Evolutionary conservation across 2,797 vertebrate genomes (phyloP), one percentile per base, ranked within the genome.

Genomic region (Distichodus sexfasciatus): DNA sequence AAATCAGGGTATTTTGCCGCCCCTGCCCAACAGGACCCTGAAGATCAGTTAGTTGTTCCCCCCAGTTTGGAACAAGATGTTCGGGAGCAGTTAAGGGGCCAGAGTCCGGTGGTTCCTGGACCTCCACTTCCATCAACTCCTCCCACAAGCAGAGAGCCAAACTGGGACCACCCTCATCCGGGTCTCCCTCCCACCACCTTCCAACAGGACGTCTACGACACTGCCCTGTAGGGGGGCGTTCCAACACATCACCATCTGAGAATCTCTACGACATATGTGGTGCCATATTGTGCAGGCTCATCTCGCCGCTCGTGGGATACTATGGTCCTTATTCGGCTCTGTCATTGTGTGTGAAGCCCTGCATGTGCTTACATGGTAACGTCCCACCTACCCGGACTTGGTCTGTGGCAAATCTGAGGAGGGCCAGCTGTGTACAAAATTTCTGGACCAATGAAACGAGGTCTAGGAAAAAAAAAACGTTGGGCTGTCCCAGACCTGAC

Each of bases 1-100:
- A 98, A 97, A 83, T 96, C 94, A 0, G 97, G 96, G 55, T 99
- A 99, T 84, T 99, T 99, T 82, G 95, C 92, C 24, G 96, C 96
- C 64, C 94, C 96, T 0, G 92, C 95, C 41, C 96, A 98, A 84
- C 87, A 93, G 83, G 97, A 99, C 79, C 95, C 96, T 0, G 97
- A 99, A 79, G 97, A 99, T 85, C 95, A 95, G 71, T 89, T 98
- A 82, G 91, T 98, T 68, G 90, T 98, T 41, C 96, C 97, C 38
- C 93, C 92, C 4, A 88, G 94, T 84, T 89, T 98, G 74, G 95
- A 98, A 81, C 94, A 98, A 69, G 96, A 98, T 63, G 95, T 97
- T 40, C 91, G 93, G 77, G 94, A 97, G 76, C 97, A 98, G 85
- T 90, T 98, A 24, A 93, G 90, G 82, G 90, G 91, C 63, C 93